phyloP scores from a whole-genome alignment of 2,888 invertebrate genomes.

The Augochlorella aurata region DNA sequence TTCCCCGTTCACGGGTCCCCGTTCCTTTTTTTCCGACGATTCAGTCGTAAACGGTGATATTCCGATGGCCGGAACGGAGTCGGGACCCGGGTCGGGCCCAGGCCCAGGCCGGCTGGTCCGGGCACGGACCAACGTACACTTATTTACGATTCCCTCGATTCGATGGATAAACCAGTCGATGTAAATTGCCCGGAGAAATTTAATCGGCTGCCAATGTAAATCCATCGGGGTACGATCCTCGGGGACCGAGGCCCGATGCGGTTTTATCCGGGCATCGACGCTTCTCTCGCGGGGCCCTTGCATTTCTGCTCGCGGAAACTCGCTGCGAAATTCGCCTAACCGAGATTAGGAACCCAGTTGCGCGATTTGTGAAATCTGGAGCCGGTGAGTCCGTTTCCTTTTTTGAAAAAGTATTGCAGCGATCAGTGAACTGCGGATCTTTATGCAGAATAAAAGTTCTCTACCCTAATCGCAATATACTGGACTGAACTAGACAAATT shows the following conservation, averaged over 20 bases:
- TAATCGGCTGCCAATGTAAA: constrained; percentile 58
- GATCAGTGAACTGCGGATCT: neutral
- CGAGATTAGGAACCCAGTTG: neutral
- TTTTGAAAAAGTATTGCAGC: too few relatives aligned
- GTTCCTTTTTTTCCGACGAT: constrained; percentile 35
- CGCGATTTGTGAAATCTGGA: neutral
- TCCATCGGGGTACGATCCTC: constrained; percentile 31
- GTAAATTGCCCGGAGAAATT: constrained; percentile 53
- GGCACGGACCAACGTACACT: constrained; percentile 34
- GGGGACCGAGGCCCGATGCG: neutral
- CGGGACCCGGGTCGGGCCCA: neutral
- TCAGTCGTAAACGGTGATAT: constrained; percentile 57
- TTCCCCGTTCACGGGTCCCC: neutral
- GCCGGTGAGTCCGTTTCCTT: too few relatives aligned
- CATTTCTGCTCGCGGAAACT: neutral
- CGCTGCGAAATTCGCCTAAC: neutral
- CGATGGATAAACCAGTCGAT: constrained; percentile 57
- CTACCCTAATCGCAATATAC: too few relatives aligned
- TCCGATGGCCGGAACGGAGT: constrained; percentile 24
- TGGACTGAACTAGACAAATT: too few relatives aligned
- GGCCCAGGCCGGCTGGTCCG: neutral
- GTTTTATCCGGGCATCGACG: constrained; percentile 18
- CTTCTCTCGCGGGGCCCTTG: neutral
- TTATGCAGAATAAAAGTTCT: neutral
- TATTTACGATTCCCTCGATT: constrained; percentile 54